A percentile compares a stretch with the other conserved stretches of the same genome.
phyloP scores from a whole-genome alignment of 2,797 vertebrate genomes.

The Epinephelus malabaricus region DNA sequence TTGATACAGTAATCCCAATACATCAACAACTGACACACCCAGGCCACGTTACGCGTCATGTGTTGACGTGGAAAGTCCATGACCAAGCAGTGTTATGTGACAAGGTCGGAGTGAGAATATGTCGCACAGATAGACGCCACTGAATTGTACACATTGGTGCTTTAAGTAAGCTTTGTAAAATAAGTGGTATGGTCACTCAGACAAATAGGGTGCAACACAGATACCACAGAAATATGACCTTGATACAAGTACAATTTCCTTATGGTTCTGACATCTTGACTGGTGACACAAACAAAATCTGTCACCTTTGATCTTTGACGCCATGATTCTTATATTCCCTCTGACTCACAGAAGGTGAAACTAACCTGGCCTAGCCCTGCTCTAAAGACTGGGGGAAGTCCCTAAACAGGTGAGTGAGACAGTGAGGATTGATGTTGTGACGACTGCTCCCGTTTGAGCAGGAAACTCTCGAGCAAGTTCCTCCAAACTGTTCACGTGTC shows the following conservation, averaged over 20 bases:
- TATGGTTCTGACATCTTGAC: neutral
- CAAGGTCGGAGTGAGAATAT: no score
- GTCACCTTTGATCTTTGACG: neutral
- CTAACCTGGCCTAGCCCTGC: neutral
- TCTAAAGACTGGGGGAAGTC: constrained; percentile 16
- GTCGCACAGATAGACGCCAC: no score
- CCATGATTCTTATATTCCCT: constrained; percentile 2
- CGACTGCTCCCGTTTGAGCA: neutral
- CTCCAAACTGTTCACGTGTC: constrained; percentile 14
- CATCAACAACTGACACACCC: no score
- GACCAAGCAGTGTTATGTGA: no score
- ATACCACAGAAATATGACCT: neutral
- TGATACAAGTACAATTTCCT: neutral
- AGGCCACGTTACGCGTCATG: no score
- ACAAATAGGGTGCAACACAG: neutral
- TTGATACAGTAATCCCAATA: no score
- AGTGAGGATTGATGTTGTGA: neutral
- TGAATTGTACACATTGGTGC: no score
- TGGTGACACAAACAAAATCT: neutral
- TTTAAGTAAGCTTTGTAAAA: neutral
- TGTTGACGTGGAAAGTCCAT: no score
- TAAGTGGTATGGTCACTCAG: neutral
- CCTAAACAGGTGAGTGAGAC: constrained; percentile 25
- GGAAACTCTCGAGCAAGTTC: constrained; percentile 19
- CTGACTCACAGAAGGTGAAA: constrained; percentile 31